Conservation (phyloP, 1,140 invertebrate genomes). For the Parapsyche elsis region DNA sequence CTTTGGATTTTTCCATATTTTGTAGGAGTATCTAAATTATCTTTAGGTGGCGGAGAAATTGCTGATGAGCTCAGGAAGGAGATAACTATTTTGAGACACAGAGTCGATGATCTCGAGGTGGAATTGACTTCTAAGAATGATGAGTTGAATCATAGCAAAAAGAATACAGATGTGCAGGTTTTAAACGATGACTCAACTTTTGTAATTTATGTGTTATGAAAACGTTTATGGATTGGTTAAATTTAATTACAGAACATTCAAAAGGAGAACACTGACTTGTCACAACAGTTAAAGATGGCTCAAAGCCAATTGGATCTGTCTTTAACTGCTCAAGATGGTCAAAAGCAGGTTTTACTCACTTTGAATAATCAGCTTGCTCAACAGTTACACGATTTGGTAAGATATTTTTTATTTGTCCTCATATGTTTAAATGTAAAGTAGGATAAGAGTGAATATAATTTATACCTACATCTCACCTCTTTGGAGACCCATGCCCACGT, state of each 20-base stretch:
- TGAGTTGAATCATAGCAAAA: slow-evolving; percentile 72
- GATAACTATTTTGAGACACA: slow-evolving; percentile 74
- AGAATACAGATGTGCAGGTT: slow-evolving; percentile 58
- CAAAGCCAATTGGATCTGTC: slow-evolving; percentile 88
- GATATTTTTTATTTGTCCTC: slow-evolving; percentile 45
- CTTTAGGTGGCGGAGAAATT: slow-evolving; percentile 62
- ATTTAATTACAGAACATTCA: slow-evolving; percentile 36
- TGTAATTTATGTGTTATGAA: background rate
- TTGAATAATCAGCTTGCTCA: slow-evolving; percentile 85
- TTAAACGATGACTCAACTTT: background rate
- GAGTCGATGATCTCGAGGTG: slow-evolving; percentile 80
- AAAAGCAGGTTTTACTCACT: slow-evolving; percentile 85
- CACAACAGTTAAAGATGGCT: slow-evolving; percentile 77
- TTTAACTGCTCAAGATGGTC: slow-evolving; percentile 83
- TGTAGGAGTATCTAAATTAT: slow-evolving; percentile 11
- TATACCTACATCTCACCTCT: too few relatives aligned
- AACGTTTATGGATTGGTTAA: slow-evolving; percentile 10
- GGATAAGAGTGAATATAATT: background rate
- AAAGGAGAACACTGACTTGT: slow-evolving; percentile 71
- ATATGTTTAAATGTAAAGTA: too few relatives aligned
- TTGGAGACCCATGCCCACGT: too few relatives aligned
- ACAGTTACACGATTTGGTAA: slow-evolving; percentile 87
- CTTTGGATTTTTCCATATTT: background rate
- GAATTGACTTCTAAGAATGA: slow-evolving; percentile 84
- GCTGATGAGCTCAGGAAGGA: slow-evolving; percentile 67